These are phyloP conservation scores for Zeuzera pyrina DNA, from an alignment of 2,888 invertebrate species.

Conservation along the genomic window DNA sequence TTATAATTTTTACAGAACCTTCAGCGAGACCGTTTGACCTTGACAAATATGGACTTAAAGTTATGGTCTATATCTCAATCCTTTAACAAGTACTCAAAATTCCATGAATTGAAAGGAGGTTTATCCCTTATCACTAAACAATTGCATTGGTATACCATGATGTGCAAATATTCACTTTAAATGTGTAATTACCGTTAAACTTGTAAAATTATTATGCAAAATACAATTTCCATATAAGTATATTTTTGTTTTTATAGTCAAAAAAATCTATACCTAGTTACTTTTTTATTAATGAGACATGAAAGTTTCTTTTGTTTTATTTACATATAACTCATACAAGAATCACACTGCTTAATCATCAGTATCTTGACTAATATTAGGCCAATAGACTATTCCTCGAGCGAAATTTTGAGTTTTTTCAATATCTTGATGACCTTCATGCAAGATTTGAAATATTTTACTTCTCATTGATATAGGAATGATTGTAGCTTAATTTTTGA, in stretches of 20 bases:
- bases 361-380: constrained; percentile 10
- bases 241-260: neutral
- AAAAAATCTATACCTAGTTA: constrained; percentile 4
- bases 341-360: constrained; percentile 5
- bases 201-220: neutral
- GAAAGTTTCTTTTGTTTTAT: constrained; percentile 9
- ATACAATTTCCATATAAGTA: constrained; percentile 4
- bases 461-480: constrained; percentile 9
- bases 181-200: constrained; percentile 1
- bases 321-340: no score
- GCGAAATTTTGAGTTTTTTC: constrained; percentile 11
- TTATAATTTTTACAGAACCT: constrained; percentile 8
- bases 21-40: constrained; percentile 9
- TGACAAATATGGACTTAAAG: constrained; percentile 9
- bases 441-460: constrained; percentile 10
- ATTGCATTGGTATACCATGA: constrained; percentile 9
- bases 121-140: constrained; percentile 6
- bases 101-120: constrained; percentile 6
- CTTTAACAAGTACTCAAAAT: constrained; percentile 5
- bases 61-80: constrained; percentile 11
- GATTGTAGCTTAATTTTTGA: constrained; percentile 9
- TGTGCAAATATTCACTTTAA: constrained; percentile 9
- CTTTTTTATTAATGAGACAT: constrained; percentile 7
- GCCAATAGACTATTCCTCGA: constrained; percentile 13
- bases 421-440: constrained; percentile 11